These are phyloP conservation scores for Umimayanthus kanabou DNA, from an alignment of 92 coral and sea anemone genomes.

Conservation along the genomic window DNA sequence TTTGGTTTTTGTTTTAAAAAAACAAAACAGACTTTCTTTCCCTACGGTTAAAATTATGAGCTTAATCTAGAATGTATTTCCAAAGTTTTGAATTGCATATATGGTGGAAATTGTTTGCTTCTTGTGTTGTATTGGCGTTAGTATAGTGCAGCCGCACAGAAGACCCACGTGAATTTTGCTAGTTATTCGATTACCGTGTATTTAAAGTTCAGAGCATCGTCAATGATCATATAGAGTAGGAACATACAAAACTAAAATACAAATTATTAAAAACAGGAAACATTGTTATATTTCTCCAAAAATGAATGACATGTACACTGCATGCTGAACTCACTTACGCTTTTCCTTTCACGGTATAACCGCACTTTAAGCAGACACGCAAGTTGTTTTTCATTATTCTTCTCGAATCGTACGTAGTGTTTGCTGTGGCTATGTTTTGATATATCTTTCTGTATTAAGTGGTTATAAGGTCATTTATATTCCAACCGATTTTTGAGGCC, in stretches of 20 bases:
- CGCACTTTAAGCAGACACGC: background rate
- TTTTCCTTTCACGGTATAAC: background rate
- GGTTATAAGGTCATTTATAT: background rate
- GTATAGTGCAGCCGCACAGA: no score
- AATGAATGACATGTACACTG: background rate
- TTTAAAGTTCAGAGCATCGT: background rate
- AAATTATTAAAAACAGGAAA: background rate
- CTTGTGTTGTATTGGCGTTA: no score
- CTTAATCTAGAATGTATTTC: no score
- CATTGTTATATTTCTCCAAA: background rate
- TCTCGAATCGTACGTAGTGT: background rate
- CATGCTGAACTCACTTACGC: background rate
- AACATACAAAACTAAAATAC: no score
- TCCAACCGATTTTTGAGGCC: background rate
- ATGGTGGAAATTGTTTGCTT: no score
- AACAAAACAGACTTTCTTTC: no score
- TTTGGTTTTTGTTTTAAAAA: no score
- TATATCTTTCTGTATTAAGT: background rate
- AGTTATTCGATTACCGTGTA: no score
- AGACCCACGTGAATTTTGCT: no score
- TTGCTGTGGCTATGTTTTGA: background rate
- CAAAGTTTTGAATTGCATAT: no score
- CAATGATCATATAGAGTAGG: background rate
- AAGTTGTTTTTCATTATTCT: background rate
- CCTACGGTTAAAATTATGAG: no score